Evolutionary conservation across 1,140 invertebrate species (phyloP).

Genomic region (Drosophila ironensis): DNA sequence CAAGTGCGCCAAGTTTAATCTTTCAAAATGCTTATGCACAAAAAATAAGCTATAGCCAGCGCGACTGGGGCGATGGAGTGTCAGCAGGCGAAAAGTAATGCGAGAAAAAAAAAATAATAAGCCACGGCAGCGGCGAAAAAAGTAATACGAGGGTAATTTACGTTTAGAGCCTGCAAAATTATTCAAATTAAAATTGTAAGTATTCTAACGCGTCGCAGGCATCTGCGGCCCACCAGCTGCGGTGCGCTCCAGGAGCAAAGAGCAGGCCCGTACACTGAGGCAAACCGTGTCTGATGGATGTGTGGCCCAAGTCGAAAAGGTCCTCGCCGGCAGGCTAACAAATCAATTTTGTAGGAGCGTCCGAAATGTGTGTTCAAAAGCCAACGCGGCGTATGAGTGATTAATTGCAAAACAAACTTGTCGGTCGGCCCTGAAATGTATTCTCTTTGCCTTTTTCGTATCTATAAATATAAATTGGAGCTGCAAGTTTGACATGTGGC

Average conservation of each 20-base stretch:
- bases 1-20: conserved; percentile 78
- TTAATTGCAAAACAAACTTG: not conserved
- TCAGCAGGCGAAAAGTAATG: conserved; percentile 50
- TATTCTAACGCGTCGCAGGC: conserved; percentile 70
- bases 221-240: conserved; percentile 38
- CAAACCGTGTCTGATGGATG: too few species aligned
- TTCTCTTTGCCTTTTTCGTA: too few species aligned
- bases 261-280: conserved; percentile 6
- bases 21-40: conserved; percentile 79
- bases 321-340: too few species aligned
- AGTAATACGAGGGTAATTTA: conserved; percentile 74
- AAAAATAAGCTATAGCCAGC: conserved; percentile 48
- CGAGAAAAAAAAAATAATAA: conserved; percentile 32
- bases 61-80: conserved; percentile 25
- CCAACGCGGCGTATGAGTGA: not conserved
- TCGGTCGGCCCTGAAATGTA: too few species aligned
- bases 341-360: not conserved
- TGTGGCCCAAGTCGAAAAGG: too few species aligned
- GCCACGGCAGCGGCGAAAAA: conserved; percentile 35
- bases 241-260: conserved; percentile 34
- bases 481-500: too few species aligned
- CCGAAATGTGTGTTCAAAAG: too few species aligned
- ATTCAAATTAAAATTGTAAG: conserved; percentile 80
- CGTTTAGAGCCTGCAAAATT: conserved; percentile 79
- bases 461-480: too few species aligned